Evolutionary conservation across 2,797 vertebrate genomes (phyloP), one percentile per base, ranked within the genome.

Genomic region (Lophotriccus pileatus): DNA sequence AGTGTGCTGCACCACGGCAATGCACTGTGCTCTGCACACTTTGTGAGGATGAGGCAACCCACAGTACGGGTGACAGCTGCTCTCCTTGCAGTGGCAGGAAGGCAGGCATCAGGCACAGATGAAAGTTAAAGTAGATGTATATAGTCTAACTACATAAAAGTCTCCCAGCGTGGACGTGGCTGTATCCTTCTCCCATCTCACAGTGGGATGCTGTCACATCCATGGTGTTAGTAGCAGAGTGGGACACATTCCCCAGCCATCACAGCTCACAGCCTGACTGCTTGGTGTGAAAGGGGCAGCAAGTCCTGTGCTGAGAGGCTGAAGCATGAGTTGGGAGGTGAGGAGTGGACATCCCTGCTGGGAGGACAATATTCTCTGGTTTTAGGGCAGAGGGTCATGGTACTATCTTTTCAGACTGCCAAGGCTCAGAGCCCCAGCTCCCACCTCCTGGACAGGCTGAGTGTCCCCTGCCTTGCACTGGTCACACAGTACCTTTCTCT

Each of bases 1-100:
- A 59, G 19, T 8, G 22, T 74, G 49, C 20, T 58, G 20, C 17
- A 34, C 28, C 62, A 11, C 0, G 0, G 25, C 0, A 2, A 39
- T 7, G 46, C 11, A 13, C 7, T 0, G 0, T n/a, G 70, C 49
- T 82, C 73, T 27, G 53, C 43, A 9, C 6, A 1, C 63, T 53
- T 7, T 1, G 0, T 30, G 50, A 36, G 66, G 49, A 49, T 0
- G 0, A 2, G 4, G 10, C 5, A 39, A 49, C 20, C 10, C 22
- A 17, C 24, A 36, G 10, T 5, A 17, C 1, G 47, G 37, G 44
- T 80, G 78, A 32, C 52, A 92, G 34, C 63, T 8, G 1, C 22
- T 84, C 37, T 89, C 44, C 23, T 64, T 59, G 27, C 60, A 56
- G 41, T 3, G 21, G 14, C 21, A 70, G 64, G 21, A 84, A 73